Percentiles rank a stretch among this genome's conserved stretches.
Conservation (phyloP, 2,113 vertebrate genomes). For the Cavia aperea region DNA sequence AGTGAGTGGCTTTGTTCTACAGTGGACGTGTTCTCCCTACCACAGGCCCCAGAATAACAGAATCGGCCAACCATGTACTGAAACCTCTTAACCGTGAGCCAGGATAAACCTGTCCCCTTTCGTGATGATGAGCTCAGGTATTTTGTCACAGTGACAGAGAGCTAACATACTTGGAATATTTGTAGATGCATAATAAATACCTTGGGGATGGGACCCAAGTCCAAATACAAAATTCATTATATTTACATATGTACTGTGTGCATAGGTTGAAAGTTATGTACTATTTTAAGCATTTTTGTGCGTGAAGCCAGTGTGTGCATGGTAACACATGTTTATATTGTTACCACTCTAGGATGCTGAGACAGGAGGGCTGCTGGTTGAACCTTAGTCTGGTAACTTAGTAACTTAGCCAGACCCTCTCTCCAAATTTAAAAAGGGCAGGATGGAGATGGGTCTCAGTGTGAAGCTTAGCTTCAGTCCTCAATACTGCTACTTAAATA, state of each 20-base stretch:
- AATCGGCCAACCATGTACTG: not conserved
- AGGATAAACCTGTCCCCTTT: not conserved
- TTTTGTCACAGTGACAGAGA: not conserved
- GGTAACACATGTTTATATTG: not conserved
- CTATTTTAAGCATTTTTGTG: not conserved
- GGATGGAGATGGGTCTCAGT: not conserved
- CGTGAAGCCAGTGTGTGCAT: not conserved
- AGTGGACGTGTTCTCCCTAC: not conserved
- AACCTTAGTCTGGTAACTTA: not conserved
- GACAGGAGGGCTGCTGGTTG: not conserved
- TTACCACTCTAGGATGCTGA: not conserved
- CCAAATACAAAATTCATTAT: not conserved
- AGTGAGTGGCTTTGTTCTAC: not conserved
- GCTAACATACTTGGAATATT: not conserved
- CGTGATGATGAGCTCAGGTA: not conserved
- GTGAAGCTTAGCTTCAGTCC: not conserved
- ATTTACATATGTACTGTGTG: too few relatives aligned
- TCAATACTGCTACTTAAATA: not conserved
- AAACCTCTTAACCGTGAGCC: not conserved
- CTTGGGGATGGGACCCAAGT: not conserved
- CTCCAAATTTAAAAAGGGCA: not conserved
- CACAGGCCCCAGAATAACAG: not conserved
- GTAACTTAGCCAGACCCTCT: not conserved
- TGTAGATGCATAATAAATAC: not conserved
- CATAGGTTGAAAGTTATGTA: not conserved